phyloP scores from a whole-genome alignment of 2,797 vertebrate genomes.

The Pseudomugil tenellus region DNA sequence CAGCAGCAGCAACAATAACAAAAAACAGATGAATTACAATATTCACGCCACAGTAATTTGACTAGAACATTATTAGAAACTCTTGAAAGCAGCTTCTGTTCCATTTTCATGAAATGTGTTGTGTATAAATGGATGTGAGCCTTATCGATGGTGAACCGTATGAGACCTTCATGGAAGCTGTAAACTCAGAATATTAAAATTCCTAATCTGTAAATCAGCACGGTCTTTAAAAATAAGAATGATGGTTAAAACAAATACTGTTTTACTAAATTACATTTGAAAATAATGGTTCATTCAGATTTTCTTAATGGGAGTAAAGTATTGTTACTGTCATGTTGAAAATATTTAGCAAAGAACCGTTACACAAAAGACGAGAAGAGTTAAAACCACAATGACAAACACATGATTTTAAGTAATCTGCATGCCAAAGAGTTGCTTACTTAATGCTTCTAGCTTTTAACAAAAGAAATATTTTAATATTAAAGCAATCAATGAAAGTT shows the following conservation, averaged over 20 bases:
- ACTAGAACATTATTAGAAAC: too few relatives aligned
- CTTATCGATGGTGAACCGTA: too few relatives aligned
- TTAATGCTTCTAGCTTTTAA: constrained; percentile 9
- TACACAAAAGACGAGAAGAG: constrained; percentile 28
- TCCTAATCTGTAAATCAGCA: neutral
- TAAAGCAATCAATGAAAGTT: neutral
- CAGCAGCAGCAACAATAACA: neutral
- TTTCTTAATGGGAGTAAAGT: neutral
- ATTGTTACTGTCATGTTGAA: neutral
- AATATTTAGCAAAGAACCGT: constrained; percentile 17
- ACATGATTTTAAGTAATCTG: constrained; percentile 12
- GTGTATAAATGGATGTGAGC: too few relatives aligned
- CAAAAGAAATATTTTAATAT: neutral
- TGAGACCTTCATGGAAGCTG: too few relatives aligned
- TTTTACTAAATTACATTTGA: neutral
- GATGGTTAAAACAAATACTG: neutral
- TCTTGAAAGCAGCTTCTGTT: too few relatives aligned
- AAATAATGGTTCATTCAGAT: neutral
- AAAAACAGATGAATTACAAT: neutral
- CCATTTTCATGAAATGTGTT: too few relatives aligned
- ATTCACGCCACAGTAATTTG: neutral
- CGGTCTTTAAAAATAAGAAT: neutral
- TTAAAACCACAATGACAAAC: constrained; percentile 6
- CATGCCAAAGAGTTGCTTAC: constrained; percentile 18
- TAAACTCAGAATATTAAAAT: too few relatives aligned